Evolutionary conservation across 2,797 vertebrate genomes (phyloP).

Genomic region (Novumbra hubbsi): DNA sequence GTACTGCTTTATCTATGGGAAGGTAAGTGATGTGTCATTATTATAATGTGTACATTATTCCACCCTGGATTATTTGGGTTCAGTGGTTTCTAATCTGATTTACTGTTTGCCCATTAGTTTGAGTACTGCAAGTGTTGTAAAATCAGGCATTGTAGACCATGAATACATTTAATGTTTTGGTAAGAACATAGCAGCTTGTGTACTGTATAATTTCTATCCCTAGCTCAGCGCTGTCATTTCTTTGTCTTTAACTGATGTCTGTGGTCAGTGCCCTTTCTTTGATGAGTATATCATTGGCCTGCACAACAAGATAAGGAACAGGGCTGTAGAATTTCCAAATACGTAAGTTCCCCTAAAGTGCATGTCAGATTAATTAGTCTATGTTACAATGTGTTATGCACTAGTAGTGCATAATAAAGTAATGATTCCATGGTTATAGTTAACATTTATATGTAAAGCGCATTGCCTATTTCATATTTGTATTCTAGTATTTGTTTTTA

Average conservation of each 20-base stretch:
- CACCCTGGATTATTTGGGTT: not conserved
- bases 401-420: not conserved
- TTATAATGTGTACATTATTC: not conserved
- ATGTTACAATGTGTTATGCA: too few relatives aligned
- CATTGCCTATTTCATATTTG: not conserved
- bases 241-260: not conserved
- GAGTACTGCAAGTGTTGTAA: not conserved
- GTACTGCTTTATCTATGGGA: constrained; percentile 92
- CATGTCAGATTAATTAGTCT: not conserved
- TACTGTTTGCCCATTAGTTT: not conserved
- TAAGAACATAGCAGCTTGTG: not conserved
- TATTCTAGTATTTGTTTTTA: too few relatives aligned
- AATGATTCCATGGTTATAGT: not conserved
- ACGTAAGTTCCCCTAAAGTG: constrained; percentile 72
- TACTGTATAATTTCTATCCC: not conserved
- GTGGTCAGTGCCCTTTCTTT: constrained; percentile 88
- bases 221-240: not conserved
- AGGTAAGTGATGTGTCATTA: constrained; percentile 71
- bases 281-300: constrained; percentile 90
- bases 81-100: not conserved
- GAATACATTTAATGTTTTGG: not conserved
- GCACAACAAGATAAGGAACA: constrained; percentile 90
- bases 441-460: too few relatives aligned
- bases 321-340: constrained; percentile 85
- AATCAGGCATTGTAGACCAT: not conserved